Percentiles rank a stretch among this genome's conserved stretches.
Evolutionary conservation across 2,113 vertebrate genomes (phyloP).

Genomic region (Sciurus niger): DNA sequence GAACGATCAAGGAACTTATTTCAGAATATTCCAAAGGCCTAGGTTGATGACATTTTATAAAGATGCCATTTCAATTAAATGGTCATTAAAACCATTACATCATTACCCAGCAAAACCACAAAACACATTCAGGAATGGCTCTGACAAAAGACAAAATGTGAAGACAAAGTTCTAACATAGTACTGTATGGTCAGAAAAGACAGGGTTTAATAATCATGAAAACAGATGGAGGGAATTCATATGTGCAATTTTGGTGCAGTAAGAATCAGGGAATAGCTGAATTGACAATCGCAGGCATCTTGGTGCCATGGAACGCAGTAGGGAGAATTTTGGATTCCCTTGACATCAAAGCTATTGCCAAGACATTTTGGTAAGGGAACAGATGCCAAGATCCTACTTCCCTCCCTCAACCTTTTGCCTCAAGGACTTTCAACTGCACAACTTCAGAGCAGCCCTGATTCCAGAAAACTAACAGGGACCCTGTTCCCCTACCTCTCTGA

Average conservation of each 20-base stretch:
- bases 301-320: neutral
- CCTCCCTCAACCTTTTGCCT: neutral
- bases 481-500: neutral
- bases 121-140: conserved; percentile 20
- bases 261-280: neutral
- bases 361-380: neutral
- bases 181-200: neutral
- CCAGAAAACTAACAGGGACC: neutral
- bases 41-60: conserved; percentile 67
- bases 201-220: neutral
- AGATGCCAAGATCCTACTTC: neutral
- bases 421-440: neutral
- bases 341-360: neutral
- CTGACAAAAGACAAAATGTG: conserved; percentile 38
- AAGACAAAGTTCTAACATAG: neutral
- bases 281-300: neutral
- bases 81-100: conserved; percentile 67
- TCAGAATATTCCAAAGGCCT: conserved; percentile 55
- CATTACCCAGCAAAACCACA: conserved; percentile 56
- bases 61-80: conserved; percentile 68
- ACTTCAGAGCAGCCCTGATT: neutral
- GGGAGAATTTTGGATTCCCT: neutral
- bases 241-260: neutral
- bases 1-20: conserved; percentile 45
- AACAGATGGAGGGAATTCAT: neutral